phyloP scores from a whole-genome alignment of 2,113 vertebrate species.

The Chaetodon trifascialis region DNA sequence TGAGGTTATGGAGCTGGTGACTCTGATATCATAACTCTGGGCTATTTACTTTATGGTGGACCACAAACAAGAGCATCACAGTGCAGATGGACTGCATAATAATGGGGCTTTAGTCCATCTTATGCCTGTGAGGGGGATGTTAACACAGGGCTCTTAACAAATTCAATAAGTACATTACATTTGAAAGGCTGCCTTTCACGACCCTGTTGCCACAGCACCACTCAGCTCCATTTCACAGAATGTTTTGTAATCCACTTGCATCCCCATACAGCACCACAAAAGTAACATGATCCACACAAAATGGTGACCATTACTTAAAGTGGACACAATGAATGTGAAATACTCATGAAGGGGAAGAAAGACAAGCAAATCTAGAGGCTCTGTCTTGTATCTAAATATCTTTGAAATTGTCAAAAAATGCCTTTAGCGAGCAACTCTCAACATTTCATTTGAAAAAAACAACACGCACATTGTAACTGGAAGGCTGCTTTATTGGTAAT shows the following conservation, averaged over 20 bases:
- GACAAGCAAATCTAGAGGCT: not conserved
- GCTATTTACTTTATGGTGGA: slow-evolving; percentile 49
- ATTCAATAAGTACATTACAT: slow-evolving; percentile 77
- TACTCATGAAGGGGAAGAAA: not conserved
- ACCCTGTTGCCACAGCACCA: slow-evolving; percentile 46
- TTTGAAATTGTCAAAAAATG: not conserved
- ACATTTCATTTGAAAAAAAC: slow-evolving; percentile 35
- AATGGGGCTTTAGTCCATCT: slow-evolving; percentile 55
- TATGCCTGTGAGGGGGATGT: slow-evolving; percentile 51
- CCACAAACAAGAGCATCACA: slow-evolving; percentile 48
- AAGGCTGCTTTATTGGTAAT: slow-evolving; percentile 91
- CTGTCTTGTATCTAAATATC: not conserved
- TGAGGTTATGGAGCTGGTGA: slow-evolving; percentile 4
- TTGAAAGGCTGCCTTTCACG: slow-evolving; percentile 69
- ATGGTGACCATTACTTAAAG: slow-evolving; percentile 47
- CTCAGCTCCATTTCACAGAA: slow-evolving; percentile 69
- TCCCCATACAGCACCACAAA: slow-evolving; percentile 46
- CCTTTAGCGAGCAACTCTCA: not conserved
- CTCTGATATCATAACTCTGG: slow-evolving; percentile 45
- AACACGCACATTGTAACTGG: slow-evolving; percentile 80
- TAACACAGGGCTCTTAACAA: slow-evolving; percentile 76
- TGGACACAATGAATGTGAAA: slow-evolving; percentile 24
- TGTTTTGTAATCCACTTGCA: slow-evolving; percentile 48
- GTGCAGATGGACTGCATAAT: slow-evolving; percentile 56
- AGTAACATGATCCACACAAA: slow-evolving; percentile 56